Conservation (phyloP, 2,797 vertebrate genomes). For the Rhinichthys osculus region DNA sequence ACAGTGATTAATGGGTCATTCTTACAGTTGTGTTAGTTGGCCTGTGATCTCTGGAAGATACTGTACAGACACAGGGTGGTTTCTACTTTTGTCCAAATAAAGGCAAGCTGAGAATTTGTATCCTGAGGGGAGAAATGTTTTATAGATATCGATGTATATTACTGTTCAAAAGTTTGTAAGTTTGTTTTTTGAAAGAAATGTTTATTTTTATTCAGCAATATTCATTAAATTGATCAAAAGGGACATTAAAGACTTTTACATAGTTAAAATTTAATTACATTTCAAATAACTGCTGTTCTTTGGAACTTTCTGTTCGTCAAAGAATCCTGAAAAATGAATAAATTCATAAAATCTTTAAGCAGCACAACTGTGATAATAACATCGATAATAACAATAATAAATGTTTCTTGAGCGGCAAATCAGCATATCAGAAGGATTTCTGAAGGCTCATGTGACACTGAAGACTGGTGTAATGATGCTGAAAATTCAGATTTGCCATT, state of each 20-base stretch:
- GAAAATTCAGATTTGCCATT: neutral
- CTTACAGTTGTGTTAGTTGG: constrained; percentile 23
- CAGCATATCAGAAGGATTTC: neutral
- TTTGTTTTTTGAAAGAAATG: neutral
- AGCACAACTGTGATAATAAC: neutral
- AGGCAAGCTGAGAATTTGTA: constrained; percentile 35
- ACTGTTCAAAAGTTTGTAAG: neutral
- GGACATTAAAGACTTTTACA: neutral
- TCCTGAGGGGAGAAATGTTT: constrained; percentile 44
- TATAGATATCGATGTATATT: constrained; percentile 57
- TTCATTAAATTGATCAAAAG: neutral
- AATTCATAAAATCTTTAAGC: neutral
- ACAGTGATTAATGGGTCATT: constrained; percentile 33
- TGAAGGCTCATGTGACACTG: neutral
- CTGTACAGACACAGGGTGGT: constrained; percentile 58
- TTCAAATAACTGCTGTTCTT: neutral
- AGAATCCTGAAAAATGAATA: neutral
- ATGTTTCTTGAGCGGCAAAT: neutral
- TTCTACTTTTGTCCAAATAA: constrained; percentile 55
- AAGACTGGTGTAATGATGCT: neutral
- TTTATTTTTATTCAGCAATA: neutral
- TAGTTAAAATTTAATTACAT: neutral
- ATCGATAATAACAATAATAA: neutral
- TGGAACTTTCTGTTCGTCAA: neutral
- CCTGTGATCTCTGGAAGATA: constrained; percentile 60